Evolutionary conservation across 2,113 vertebrate genomes (phyloP).

Genomic region (Rattus rattus): DNA sequence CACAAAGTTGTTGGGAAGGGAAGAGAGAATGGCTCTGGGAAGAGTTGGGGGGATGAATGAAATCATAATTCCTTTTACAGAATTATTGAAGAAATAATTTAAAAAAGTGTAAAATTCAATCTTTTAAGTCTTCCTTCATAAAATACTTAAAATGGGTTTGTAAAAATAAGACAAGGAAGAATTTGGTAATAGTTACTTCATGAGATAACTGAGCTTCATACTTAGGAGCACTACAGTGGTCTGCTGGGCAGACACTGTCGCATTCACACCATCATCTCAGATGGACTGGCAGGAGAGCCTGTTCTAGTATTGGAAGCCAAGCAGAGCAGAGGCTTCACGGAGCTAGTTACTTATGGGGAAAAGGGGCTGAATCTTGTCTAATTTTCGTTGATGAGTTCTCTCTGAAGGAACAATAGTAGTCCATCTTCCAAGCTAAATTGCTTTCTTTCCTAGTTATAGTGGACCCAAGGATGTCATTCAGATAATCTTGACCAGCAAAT

Average conservation of each 20-base stretch:
- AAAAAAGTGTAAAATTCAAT: background rate
- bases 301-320: background rate
- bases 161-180: conserved; percentile 6
- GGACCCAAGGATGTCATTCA: background rate
- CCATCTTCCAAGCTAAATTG: background rate
- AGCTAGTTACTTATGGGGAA: background rate
- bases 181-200: background rate
- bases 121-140: conserved; percentile 35
- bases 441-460: conserved; percentile 17
- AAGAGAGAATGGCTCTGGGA: background rate
- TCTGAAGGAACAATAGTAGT: conserved; percentile 20
- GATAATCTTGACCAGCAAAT: conserved; percentile 11
- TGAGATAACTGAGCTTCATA: background rate
- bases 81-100: background rate
- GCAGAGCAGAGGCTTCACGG: background rate
- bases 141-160: background rate
- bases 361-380: background rate
- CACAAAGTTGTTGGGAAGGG: background rate
- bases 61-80: background rate
- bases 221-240: background rate
- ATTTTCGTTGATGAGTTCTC: background rate
- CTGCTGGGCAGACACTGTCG: background rate
- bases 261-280: background rate
- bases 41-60: background rate
- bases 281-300: background rate